Percentiles rank a stretch among this genome's conserved stretches.
phyloP scores from a whole-genome alignment of 2,113 vertebrate genomes.

The Boleophthalmus pectinirostris region DNA sequence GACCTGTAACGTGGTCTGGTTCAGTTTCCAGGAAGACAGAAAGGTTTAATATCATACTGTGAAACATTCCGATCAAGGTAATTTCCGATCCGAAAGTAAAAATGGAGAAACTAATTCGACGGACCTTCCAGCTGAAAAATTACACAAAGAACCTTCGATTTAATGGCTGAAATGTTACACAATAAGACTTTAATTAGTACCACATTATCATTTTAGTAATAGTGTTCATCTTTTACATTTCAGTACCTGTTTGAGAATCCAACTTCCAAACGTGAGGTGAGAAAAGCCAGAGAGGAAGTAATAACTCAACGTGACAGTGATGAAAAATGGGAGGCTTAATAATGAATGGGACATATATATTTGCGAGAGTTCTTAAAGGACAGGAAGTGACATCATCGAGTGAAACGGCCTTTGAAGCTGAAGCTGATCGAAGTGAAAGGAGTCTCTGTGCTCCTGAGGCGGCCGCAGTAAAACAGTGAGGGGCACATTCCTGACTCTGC shows the following conservation, averaged over 20 bases:
- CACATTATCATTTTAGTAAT: no score
- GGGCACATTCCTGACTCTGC: slow-evolving; percentile 36
- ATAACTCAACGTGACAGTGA: background rate
- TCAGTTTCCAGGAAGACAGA: no score
- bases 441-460: background rate
- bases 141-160: background rate
- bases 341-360: background rate
- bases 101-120: no score
- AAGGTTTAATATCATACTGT: no score
- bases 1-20: no score
- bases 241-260: background rate
- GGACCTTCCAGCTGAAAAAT: no score
- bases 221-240: no score
- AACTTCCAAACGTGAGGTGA: background rate
- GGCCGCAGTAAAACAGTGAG: slow-evolving; percentile 17
- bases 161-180: background rate
- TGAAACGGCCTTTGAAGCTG: background rate
- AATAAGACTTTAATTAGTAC: background rate
- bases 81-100: no score
- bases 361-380: background rate
- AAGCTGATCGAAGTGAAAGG: slow-evolving; percentile 27
- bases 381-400: background rate
- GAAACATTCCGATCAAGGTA: no score
- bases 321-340: background rate
- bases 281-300: background rate